Evolutionary conservation across 1,140 invertebrate species (phyloP).

Genomic region (Trachymyrmex cornetzi): DNA sequence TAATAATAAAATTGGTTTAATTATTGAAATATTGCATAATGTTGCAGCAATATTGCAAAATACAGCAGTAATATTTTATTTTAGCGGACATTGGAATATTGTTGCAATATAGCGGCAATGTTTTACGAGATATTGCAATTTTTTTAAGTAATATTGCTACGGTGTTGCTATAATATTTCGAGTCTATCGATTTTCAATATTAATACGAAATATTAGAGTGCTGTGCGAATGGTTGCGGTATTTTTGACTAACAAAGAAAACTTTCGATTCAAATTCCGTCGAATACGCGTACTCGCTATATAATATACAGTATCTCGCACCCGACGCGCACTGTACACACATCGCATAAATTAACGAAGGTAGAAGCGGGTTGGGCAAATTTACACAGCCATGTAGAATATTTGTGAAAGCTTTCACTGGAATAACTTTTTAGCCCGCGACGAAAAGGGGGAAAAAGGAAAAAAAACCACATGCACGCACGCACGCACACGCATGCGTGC

Average conservation of each 20-base stretch:
- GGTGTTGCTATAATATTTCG: too few species aligned
- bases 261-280: slow-evolving; percentile 8
- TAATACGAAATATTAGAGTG: not conserved
- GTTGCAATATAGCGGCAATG: too few species aligned
- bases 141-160: too few species aligned
- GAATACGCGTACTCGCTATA: slow-evolving; percentile 1
- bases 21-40: too few species aligned
- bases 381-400: slow-evolving; percentile 62
- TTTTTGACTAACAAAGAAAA: not conserved
- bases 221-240: not conserved
- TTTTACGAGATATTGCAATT: too few species aligned
- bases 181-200: slow-evolving; percentile 5
- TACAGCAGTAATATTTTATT: too few species aligned
- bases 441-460: slow-evolving; percentile 2
- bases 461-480: not conserved
- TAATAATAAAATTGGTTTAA: too few species aligned
- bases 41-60: too few species aligned
- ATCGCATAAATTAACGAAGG: slow-evolving; percentile 63
- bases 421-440: slow-evolving; percentile 58
- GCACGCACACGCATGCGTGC: not conserved
- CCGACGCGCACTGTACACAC: slow-evolving; percentile 58
- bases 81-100: too few species aligned
- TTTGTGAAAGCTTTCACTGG: slow-evolving; percentile 64
- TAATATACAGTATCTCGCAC: slow-evolving; percentile 57
- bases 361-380: slow-evolving; percentile 59